Base-by-base conservation (phyloP, 2,888 invertebrate genomes). In the Odontomyia ornata region DNA sequence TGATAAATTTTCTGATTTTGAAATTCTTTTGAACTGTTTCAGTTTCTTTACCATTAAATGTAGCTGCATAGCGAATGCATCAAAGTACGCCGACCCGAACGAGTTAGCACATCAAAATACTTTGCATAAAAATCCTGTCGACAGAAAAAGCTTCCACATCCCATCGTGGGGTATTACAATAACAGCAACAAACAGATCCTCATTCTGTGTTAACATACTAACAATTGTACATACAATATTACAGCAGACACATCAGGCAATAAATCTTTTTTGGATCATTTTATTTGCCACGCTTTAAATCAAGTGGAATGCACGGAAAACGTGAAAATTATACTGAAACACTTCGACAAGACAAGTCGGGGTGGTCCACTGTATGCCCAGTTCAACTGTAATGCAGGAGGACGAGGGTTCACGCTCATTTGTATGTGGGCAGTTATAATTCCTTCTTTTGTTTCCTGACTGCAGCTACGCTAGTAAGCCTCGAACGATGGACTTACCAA, bases 281-380 rank as follows among this genome's bases (percentile, higher is more conserved):
- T 76, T 77, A 77, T 79, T 79, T 79, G 76, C 77, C 77, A 77
- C 79, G 79, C 79, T 79, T 77, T 77, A 79, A 79, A 77, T 79
- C 79, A 79, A 79, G 76, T 75, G 77, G 79, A 79, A 79, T 77
- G 76, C 47, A 77, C 52, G 67, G 47, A 77, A 73, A 76, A 78
- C 78, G 78, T 78, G 76, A 79, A 79, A 78, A 78, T 78, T 78
- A 75, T 71, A 78, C 77, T 25, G 64, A 78, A 75, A 71, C 13
- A 46, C 69, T 72, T 69, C 52, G 28, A 30, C 43, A 21, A n/a
- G 21, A 9, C 7, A 36, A 9, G n/a, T 28, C 27, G 52, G 23
- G 43, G 15, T 15, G 15, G 3, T 43, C 4, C 13, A 36, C 57
- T 13, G 23, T 21, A 5, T 9, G 36, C 9, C 5, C 18, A 30